These are phyloP conservation scores for Celastrina argiolus DNA, from an alignment of 2,888 invertebrate species.

Conservation along the genomic window DNA sequence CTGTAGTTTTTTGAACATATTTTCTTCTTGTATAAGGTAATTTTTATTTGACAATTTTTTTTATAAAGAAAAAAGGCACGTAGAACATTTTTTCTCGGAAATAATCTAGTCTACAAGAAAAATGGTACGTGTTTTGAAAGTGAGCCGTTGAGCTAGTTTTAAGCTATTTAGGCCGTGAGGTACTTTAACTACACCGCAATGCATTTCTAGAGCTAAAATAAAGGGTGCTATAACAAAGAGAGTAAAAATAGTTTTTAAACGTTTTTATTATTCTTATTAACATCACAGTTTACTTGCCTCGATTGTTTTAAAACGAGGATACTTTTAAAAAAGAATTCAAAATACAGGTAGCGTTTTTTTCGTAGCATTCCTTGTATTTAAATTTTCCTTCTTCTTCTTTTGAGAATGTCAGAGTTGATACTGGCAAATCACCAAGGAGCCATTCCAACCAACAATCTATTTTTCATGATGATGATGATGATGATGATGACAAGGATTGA, in stretches of 20 bases:
- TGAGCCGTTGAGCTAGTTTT: conserved; percentile 21
- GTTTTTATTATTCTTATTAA: conserved; percentile 8
- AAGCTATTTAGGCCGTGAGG: conserved; percentile 22
- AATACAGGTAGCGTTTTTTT: background rate
- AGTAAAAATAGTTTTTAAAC: conserved; percentile 5
- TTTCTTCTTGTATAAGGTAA: no score
- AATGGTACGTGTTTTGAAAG: conserved; percentile 21
- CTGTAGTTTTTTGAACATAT: no score
- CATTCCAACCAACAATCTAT: no score
- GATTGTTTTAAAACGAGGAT: background rate
- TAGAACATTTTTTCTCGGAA: conserved; percentile 6
- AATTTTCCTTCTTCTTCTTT: no score
- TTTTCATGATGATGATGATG: no score
- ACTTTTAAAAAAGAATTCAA: background rate
- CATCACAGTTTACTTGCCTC: background rate
- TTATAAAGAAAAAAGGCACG: no score
- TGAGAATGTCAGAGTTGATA: no score
- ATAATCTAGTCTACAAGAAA: conserved; percentile 20
- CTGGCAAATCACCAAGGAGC: no score
- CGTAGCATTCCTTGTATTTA: no score
- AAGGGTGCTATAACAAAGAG: conserved; percentile 14
- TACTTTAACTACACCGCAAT: conserved; percentile 21
- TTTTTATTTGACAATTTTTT: no score
- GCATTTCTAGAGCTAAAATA: conserved; percentile 22
- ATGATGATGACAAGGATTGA: no score